Evolutionary conservation across 2,888 invertebrate species (phyloP).

Genomic region (Agrochola lychnidis): DNA sequence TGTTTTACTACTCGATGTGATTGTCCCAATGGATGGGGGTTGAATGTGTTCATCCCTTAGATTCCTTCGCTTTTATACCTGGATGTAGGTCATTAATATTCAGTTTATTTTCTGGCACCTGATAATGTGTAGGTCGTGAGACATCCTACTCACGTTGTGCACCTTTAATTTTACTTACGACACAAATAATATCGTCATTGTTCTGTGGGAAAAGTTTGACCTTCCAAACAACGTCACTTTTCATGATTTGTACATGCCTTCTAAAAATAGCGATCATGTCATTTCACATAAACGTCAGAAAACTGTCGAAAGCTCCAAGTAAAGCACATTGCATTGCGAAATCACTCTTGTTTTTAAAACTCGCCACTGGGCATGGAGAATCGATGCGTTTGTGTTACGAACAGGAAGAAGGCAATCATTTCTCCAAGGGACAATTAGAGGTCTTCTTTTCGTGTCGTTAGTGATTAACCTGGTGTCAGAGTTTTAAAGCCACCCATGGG

Average conservation of each 20-base stretch:
- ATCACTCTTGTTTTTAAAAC: neutral
- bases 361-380: neutral
- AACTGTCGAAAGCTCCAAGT: neutral
- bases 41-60: constrained; percentile 31
- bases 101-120: neutral
- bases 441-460: no score
- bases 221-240: neutral
- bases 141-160: neutral
- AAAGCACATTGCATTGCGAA: neutral
- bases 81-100: constrained; percentile 38
- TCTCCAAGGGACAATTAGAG: neutral
- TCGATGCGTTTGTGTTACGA: neutral
- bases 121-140: neutral
- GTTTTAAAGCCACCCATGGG: no score
- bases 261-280: no score
- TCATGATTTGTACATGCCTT: neutral
- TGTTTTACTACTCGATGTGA: constrained; percentile 11
- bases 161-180: neutral
- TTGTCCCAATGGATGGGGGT: constrained; percentile 15
- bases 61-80: constrained; percentile 41
- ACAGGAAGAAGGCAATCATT: neutral
- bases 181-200: neutral
- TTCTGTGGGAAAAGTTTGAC: neutral
- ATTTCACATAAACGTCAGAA: neutral
- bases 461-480: no score